Base-by-base conservation (phyloP, 2,113 vertebrate species). In the Pseudolaguvia tuberculata region DNA sequence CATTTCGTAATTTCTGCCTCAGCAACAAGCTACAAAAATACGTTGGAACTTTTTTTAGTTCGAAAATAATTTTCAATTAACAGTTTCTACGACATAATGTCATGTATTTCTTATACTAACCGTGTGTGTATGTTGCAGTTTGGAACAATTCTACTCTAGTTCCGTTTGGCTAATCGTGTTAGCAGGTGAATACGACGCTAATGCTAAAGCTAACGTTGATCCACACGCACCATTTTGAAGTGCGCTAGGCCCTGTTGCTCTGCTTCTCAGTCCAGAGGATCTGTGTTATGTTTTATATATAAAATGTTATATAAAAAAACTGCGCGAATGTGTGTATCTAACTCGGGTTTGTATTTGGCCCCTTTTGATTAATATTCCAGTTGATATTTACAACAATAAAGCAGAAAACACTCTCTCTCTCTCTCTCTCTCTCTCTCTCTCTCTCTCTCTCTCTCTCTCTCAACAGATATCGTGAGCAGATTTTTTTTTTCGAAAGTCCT, bases 141-240 rank as follows among this genome's bases (percentile, higher is more conserved):
- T 42, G 39, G 1, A 7, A 6, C 9, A 42, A 42, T 42, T 42
- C 39, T 42, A 42, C 39, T 9, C 5, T 11, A 66, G 23, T 23
- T 50, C 14, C 13, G 59, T 25, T 17, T 12, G 39, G 39, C n/a
- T 47, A 47, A 65, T 9, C 12, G 2, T 25, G 21, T 47, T 48
- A 25, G 21, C 21, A 23, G n/a, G 59, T 12, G 18, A 42, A 12
- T 8, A 27, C 11, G 11, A 51, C 25, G 47, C 39, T 65, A 65
- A 63, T 15, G 61, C 39, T 47, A 74, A 56, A 25, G 66, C 72
- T 73, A 35, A 69, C 17, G 11, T 20, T 71, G 57, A 35, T 8
- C 8, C 48, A n/a, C 57, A 48, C 39, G 77, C 80, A 77, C 77
- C 77, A 77, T 73, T 82, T 79, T 79, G 77, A 77, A 70, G 18